Evolutionary conservation across 2,888 invertebrate species (phyloP).

Genomic region (Drosophila gaucha): DNA sequence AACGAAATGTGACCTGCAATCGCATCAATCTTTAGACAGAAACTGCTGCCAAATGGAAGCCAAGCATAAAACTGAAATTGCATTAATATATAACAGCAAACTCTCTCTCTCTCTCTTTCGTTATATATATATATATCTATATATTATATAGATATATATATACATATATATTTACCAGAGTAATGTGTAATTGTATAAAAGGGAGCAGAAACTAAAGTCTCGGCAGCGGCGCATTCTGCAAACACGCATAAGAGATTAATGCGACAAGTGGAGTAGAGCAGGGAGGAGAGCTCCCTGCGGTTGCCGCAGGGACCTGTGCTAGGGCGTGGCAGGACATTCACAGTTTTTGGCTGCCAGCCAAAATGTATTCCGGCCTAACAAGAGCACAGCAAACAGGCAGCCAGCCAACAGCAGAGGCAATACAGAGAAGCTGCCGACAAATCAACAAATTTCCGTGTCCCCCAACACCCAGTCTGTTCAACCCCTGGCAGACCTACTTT

Average conservation of each 20-base stretch:
- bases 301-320: conserved; percentile 6
- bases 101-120: neutral
- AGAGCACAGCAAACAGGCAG: conserved; percentile 34
- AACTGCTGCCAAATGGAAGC: conserved; percentile 31
- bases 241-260: conserved; percentile 51
- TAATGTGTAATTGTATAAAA: conserved; percentile 40
- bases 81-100: conserved; percentile 32
- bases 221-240: conserved; percentile 14
- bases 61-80: conserved; percentile 52
- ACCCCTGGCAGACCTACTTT: conserved; percentile 1
- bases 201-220: conserved; percentile 14
- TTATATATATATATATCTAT: conserved; percentile 2
- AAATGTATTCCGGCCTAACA: conserved; percentile 57
- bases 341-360: conserved; percentile 56
- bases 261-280: conserved; percentile 56
- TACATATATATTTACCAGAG: too few relatives aligned
- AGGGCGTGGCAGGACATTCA: conserved; percentile 39
- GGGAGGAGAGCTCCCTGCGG: conserved; percentile 5
- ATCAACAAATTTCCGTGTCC: conserved; percentile 45
- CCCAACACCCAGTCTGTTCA: neutral
- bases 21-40: conserved; percentile 38
- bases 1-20: conserved; percentile 35
- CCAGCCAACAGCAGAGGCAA: conserved; percentile 37
- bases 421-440: conserved; percentile 47
- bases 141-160: conserved; percentile 19